phyloP scores from a whole-genome alignment of 2,888 invertebrate genomes.

The Synanthedon tipuliformis region DNA sequence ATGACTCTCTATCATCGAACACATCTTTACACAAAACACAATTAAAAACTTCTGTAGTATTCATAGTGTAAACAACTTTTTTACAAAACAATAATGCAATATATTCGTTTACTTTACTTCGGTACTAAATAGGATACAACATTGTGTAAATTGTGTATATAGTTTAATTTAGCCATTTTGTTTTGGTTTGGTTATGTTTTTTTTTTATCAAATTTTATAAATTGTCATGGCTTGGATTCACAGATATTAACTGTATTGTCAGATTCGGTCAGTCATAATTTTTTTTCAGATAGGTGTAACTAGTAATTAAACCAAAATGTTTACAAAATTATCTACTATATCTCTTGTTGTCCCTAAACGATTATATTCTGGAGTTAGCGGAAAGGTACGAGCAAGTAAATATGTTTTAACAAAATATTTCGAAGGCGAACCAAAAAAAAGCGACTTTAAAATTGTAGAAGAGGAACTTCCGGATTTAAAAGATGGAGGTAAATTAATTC shows the following conservation, averaged over 20 bases:
- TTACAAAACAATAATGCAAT: too few species aligned
- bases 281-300: too few species aligned
- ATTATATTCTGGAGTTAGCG: slow-evolving; percentile 29
- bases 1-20: slow-evolving; percentile 67
- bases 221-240: too few species aligned
- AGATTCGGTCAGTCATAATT: too few species aligned
- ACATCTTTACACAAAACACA: slow-evolving; percentile 71
- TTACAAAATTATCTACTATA: slow-evolving; percentile 1
- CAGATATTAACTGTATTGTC: too few species aligned
- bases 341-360: slow-evolving; percentile 19
- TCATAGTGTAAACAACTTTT: slow-evolving; percentile 22
- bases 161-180: too few species aligned
- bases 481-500: slow-evolving; percentile 72
- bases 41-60: slow-evolving; percentile 40
- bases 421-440: slow-evolving; percentile 73
- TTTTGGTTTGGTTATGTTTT: too few species aligned
- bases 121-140: too few species aligned
- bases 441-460: slow-evolving; percentile 75
- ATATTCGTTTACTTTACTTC: too few species aligned
- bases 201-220: too few species aligned
- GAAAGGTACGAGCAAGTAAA: slow-evolving; percentile 68
- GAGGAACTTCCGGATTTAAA: slow-evolving; percentile 74
- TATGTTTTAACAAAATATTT: slow-evolving; percentile 75
- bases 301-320: neutral
- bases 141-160: too few species aligned